A percentile compares a stretch with the other conserved stretches of the same genome.
Evolutionary conservation across 2,888 invertebrate species (phyloP).

Genomic region (Agonopterix subpropinquella): DNA sequence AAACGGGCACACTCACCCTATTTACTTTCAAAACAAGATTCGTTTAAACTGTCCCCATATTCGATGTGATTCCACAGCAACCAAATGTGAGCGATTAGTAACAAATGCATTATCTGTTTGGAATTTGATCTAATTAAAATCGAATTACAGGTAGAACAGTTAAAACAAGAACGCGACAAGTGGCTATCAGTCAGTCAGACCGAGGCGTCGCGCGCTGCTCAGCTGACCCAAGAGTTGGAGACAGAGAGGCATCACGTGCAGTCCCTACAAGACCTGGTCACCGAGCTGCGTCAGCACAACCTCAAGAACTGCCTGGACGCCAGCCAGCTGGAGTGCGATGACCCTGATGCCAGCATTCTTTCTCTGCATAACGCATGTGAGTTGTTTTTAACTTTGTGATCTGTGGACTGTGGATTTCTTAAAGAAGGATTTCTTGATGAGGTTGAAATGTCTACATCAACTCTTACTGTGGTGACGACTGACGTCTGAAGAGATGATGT

Average conservation of each 20-base stretch:
- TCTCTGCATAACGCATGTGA: conserved; percentile 54
- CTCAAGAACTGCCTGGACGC: conserved; percentile 44
- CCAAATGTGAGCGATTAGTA: too few species aligned
- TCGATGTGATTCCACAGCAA: too few species aligned
- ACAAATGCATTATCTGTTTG: too few species aligned
- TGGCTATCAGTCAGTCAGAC: conserved; percentile 43
- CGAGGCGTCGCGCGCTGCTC: conserved; percentile 33
- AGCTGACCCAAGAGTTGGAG: conserved; percentile 46
- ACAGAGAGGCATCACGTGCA: conserved; percentile 34
- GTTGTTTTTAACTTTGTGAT: conserved; percentile 13
- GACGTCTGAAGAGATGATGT: too few species aligned
- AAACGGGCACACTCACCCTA: too few species aligned
- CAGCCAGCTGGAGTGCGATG: conserved; percentile 60
- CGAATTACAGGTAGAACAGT: conserved; percentile 54
- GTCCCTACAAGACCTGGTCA: conserved; percentile 44
- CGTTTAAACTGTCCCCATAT: too few species aligned
- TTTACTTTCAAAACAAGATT: too few species aligned
- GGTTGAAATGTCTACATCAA: too few species aligned
- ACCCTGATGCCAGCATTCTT: conserved; percentile 47
- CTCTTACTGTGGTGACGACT: too few species aligned
- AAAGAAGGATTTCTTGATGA: too few species aligned
- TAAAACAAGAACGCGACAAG: conserved; percentile 56
- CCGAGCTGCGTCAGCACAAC: conserved; percentile 50
- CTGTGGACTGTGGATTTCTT: too few species aligned
- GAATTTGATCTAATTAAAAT: background rate